These are phyloP conservation scores for Montipora cactus DNA, from an alignment of 64 coral and sea anemone genomes.

Conservation along the genomic window DNA sequence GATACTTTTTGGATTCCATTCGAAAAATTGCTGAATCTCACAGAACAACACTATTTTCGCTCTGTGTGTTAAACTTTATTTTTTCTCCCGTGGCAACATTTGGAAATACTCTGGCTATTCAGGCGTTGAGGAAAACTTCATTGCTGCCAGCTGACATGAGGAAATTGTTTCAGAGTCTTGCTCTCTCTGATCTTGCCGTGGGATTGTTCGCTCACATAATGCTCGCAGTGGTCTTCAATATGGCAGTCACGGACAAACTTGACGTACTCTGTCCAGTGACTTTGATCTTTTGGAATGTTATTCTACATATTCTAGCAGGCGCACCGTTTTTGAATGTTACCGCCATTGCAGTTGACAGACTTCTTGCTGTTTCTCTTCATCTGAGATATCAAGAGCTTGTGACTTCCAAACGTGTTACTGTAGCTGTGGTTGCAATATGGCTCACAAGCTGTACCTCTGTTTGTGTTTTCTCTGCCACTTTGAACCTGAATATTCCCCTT, in stretches of 20 bases:
- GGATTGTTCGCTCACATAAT: slow-evolving; percentile 25
- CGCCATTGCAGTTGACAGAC: slow-evolving; percentile 30
- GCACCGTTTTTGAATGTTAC: slow-evolving; percentile 16
- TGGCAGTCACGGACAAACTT: background rate
- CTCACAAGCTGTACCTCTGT: background rate
- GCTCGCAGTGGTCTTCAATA: background rate
- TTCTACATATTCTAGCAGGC: background rate
- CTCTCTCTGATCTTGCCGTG: background rate
- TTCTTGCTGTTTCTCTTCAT: slow-evolving; percentile 46
- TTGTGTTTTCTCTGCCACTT: background rate
- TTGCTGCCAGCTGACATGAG: background rate
- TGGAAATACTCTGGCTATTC: slow-evolving; percentile 1
- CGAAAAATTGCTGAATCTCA: no score
- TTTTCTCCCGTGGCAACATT: background rate
- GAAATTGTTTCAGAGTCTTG: no score
- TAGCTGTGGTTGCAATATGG: background rate
- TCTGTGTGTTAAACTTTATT: background rate
- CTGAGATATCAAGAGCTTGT: slow-evolving; percentile 26
- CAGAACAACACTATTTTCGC: background rate
- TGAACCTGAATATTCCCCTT: background rate
- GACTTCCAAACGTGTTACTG: background rate
- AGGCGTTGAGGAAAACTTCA: background rate
- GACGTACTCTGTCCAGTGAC: background rate
- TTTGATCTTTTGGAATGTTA: background rate
- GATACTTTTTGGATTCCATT: no score